Percentiles rank a stretch among this genome's conserved stretches.
Evolutionary conservation across 2,113 vertebrate genomes (phyloP).

Genomic region (Candoia aspera): DNA sequence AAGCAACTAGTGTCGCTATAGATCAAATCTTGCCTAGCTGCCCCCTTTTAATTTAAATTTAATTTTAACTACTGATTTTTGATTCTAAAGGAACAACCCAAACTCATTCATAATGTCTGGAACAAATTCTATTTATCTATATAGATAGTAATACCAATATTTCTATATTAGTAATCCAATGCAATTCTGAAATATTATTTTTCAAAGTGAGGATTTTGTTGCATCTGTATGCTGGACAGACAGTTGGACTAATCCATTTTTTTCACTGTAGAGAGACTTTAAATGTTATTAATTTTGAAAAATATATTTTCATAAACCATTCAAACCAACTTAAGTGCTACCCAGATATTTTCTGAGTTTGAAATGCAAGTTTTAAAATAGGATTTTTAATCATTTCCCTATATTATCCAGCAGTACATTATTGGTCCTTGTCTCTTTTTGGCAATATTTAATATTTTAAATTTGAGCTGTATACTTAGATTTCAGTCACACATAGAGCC

Average conservation of each 20-base stretch:
- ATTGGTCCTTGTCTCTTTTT: neutral
- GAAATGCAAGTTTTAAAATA: neutral
- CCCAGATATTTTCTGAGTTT: neutral
- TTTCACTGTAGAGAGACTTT: neutral
- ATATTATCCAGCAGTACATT: neutral
- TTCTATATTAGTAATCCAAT: neutral
- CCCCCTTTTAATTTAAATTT: neutral
- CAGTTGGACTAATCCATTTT: neutral
- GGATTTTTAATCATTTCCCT: neutral
- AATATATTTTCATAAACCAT: neutral
- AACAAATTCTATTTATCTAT: neutral
- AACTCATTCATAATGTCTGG: neutral
- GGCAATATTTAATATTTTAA: neutral
- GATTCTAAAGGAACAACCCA: neutral
- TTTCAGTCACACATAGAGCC: neutral
- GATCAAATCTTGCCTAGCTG: neutral
- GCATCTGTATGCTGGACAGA: neutral
- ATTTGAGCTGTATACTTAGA: neutral
- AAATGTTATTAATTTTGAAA: slow-evolving; percentile 3
- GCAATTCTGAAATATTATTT: neutral
- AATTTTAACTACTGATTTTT: neutral
- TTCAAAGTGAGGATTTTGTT: neutral
- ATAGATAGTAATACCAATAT: neutral
- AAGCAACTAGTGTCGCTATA: no score
- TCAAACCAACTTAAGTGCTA: neutral